phyloP scores from a whole-genome alignment of 1,140 invertebrate genomes.

The Temnothorax longispinosus region DNA sequence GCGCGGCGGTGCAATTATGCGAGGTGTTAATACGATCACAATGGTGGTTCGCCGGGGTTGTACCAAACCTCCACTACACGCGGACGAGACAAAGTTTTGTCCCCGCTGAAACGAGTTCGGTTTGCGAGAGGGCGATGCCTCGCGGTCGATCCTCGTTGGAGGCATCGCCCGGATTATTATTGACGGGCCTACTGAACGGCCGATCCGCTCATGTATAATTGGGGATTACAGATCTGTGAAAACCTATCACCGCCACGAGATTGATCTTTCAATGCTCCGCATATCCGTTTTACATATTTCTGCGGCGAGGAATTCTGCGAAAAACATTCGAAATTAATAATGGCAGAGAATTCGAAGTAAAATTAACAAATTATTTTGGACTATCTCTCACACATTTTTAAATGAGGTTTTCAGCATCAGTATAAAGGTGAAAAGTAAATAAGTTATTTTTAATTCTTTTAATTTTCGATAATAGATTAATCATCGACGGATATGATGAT shows the following conservation, averaged over 20 bases:
- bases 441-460: background rate
- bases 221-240: conserved; percentile 64
- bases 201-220: conserved; percentile 73
- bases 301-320: background rate
- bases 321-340: conserved; percentile 2
- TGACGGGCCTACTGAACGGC: conserved; percentile 59
- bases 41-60: conserved; percentile 80
- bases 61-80: conserved; percentile 64
- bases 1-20: conserved; percentile 81
- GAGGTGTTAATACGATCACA: conserved; percentile 85
- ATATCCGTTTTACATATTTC: conserved; percentile 77
- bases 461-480: background rate
- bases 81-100: conserved; percentile 77
- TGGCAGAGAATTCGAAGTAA: background rate
- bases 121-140: background rate
- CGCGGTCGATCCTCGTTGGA: conserved; percentile 11
- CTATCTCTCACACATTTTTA: background rate
- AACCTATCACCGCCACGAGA: conserved; percentile 36
- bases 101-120: conserved; percentile 65
- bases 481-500: background rate
- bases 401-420: background rate
- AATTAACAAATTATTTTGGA: background rate
- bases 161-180: conserved; percentile 74
- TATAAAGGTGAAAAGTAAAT: background rate
- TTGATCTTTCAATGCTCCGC: conserved; percentile 21